Conservation (phyloP, 1,140 invertebrate genomes). For the Diorhabda sublineata region DNA sequence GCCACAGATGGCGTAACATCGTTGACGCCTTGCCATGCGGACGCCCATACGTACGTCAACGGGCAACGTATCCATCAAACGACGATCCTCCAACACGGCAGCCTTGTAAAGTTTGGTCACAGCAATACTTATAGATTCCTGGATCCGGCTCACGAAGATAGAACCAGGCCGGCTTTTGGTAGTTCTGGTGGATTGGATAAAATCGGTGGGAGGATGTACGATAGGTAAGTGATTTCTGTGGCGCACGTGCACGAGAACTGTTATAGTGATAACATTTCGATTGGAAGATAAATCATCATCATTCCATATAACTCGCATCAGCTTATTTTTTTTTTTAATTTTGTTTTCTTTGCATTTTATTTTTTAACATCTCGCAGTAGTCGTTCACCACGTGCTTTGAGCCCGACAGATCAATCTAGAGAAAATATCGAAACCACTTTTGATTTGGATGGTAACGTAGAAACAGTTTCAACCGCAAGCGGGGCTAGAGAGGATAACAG, state of each 20-base stretch:
- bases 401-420: conserved; percentile 44
- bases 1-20: conserved; percentile 80
- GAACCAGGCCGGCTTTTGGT: conserved; percentile 59
- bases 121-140: conserved; percentile 90
- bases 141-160: conserved; percentile 83
- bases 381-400: conserved; percentile 43
- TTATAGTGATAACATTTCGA: too few relatives aligned
- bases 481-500: conserved; percentile 44
- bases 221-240: conserved; percentile 55
- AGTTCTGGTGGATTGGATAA: conserved; percentile 55
- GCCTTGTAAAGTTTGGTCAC: conserved; percentile 83
- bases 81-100: conserved; percentile 84
- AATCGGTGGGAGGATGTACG: conserved; percentile 69
- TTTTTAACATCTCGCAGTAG: conserved; percentile 33
- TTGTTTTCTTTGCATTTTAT: conserved; percentile 15
- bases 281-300: too few relatives aligned
- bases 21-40: conserved; percentile 86
- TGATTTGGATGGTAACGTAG: conserved; percentile 78
- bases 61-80: conserved; percentile 88
- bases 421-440: conserved; percentile 81
- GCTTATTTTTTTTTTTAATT: conserved; percentile 6
- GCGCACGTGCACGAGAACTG: too few relatives aligned
- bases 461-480: conserved; percentile 56
- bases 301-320: neutral
- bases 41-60: conserved; percentile 92